Conservation (phyloP, 1,140 invertebrate genomes). For the Sycobia sp. region DNA sequence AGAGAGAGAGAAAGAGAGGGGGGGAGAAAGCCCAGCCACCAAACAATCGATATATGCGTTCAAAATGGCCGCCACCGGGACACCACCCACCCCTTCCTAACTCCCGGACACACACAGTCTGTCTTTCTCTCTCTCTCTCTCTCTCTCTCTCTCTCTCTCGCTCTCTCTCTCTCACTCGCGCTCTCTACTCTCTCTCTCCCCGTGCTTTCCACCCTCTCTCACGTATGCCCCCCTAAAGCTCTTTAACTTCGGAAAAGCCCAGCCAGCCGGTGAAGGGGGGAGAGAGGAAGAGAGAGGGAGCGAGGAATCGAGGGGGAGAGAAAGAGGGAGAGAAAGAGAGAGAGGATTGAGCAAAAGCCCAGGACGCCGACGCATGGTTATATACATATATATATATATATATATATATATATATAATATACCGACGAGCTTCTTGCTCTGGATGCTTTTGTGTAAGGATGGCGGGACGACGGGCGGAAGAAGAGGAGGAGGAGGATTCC, state of each 20-base stretch:
- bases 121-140: background rate
- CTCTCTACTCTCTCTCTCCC: too few species aligned
- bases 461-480: background rate
- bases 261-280: slow-evolving; percentile 29
- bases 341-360: slow-evolving; percentile 8
- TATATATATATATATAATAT: too few species aligned
- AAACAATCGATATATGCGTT: slow-evolving; percentile 65
- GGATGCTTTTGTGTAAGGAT: slow-evolving; percentile 16
- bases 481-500: slow-evolving; percentile 17
- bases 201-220: slow-evolving; percentile 52
- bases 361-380: slow-evolving; percentile 6
- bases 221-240: slow-evolving; percentile 61
- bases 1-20: slow-evolving; percentile 11
- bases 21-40: slow-evolving; percentile 55
- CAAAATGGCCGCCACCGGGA: slow-evolving; percentile 63
- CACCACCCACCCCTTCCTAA: slow-evolving; percentile 55
- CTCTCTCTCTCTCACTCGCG: background rate
- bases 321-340: slow-evolving; percentile 10
- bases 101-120: slow-evolving; percentile 41
- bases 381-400: background rate
- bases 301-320: slow-evolving; percentile 8
- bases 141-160: too few species aligned
- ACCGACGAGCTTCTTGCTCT: slow-evolving; percentile 19
- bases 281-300: slow-evolving; percentile 35
- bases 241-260: slow-evolving; percentile 55